Conservation (phyloP, 2,797 vertebrate species). For the Limnodromus scolopaceus region DNA sequence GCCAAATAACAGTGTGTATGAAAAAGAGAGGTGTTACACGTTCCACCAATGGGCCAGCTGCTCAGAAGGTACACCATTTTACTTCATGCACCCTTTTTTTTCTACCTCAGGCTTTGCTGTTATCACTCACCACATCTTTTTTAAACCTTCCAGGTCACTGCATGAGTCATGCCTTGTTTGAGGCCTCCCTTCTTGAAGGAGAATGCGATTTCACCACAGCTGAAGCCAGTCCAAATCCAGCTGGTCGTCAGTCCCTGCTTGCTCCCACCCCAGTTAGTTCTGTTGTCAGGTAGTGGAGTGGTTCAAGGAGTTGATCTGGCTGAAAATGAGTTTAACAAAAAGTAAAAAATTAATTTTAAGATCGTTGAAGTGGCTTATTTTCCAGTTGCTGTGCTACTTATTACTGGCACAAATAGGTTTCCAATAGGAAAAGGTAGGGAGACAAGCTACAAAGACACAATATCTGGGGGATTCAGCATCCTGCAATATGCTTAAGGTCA, state of each 20-base stretch:
- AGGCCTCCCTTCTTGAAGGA: not conserved
- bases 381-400: not conserved
- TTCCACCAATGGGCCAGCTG: accelerated
- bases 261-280: not conserved
- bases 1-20: not conserved
- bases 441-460: not conserved
- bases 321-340: not conserved
- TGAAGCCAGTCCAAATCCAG: not conserved
- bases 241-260: accelerated
- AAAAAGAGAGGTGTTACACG: accelerated
- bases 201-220: not conserved
- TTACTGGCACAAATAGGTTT: not conserved
- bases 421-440: not conserved
- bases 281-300: not conserved
- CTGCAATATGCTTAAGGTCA: not conserved
- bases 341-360: not conserved
- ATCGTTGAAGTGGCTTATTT: not conserved
- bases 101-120: not conserved
- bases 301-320: not conserved
- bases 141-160: not conserved
- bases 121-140: not conserved
- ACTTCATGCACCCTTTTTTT: not conserved
- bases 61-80: not conserved
- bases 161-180: not conserved
- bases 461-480: not conserved